Base-by-base conservation (phyloP, 2,888 invertebrate genomes). In the Norana najaformis region DNA sequence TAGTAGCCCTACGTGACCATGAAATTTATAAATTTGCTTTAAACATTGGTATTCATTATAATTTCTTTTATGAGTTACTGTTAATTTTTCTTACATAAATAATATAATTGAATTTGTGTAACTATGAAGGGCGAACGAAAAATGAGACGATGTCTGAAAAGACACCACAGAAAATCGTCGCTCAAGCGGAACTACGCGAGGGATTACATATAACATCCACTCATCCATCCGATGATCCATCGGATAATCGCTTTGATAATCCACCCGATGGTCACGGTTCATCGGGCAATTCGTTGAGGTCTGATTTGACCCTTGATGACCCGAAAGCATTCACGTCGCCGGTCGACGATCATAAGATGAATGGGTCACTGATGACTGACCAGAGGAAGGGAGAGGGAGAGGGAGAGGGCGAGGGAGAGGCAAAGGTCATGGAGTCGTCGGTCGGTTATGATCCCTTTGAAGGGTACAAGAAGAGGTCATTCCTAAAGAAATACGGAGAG, bases 341-440 rank as follows among this genome's bases (percentile, higher is more conserved):
- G n/a, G 69, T 83, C 89, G 88, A 30, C 34, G 88, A 88, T 35
- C 37, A 38, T n/a, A 38, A 88, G 88, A 38, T 88, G 88, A 38
- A 88, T 35, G 88, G 88, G 23, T 36, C 37, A 38, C 38, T n/a
- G 88, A 11, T 23, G 88, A 37, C 34, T 37, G 38, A 88, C 23
- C 20, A 35, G 88, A 35, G 88, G n/a, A 35, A 41, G 20, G 37
- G 47, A 94, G 94, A 16, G 47, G 39, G 88, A 47, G 85, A 85
- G 34, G n/a, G 36, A 85, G 34, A 36, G 85, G n/a, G 85, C 14
- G 34, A 35, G 85, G n/a, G 36, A 85, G 47, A 88, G 30, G 37
- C 18, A 88, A 38, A 18, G 6, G 34, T 4, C 37, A 89, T n/a
- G 39, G 13, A 53, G 69, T 88, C 34, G 38, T 30, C n/a, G 39